Percentiles rank a stretch among this genome's conserved stretches.
Conservation (phyloP, 2,113 vertebrate genomes). For the Pomatorhinus ruficollis region DNA sequence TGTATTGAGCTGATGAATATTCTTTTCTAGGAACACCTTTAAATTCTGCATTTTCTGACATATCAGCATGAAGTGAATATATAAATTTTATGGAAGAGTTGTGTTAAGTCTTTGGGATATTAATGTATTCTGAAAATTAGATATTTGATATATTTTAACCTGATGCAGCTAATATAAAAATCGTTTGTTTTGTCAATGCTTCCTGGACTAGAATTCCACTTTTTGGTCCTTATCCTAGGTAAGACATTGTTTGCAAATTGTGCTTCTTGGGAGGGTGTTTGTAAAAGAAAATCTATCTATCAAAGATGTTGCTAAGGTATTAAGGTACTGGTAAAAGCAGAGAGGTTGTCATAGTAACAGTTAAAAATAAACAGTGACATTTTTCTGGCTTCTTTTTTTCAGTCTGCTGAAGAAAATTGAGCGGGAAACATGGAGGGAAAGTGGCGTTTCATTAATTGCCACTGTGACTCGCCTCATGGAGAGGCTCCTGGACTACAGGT, state of each 20-base stretch:
- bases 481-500: slow-evolving; percentile 97
- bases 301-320: slow-evolving; percentile 73
- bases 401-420: slow-evolving; percentile 99
- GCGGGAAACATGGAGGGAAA: slow-evolving; percentile 98
- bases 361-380: slow-evolving; percentile 78
- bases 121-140: slow-evolving; percentile 56
- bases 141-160: slow-evolving; percentile 64
- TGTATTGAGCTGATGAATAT: slow-evolving; percentile 15
- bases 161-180: slow-evolving; percentile 89
- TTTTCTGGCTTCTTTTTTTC: slow-evolving; percentile 72
- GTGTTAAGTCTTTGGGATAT: slow-evolving; percentile 40
- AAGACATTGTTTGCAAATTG: slow-evolving; percentile 84
- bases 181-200: slow-evolving; percentile 98
- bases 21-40: not conserved
- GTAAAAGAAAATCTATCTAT: slow-evolving; percentile 39
- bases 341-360: slow-evolving; percentile 78
- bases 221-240: slow-evolving; percentile 99
- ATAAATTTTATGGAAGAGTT: not conserved
- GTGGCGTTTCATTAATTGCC: slow-evolving; percentile 94
- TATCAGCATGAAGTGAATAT: not conserved
- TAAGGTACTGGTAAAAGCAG: slow-evolving; percentile 72
- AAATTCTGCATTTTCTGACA: not conserved
- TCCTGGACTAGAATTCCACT: slow-evolving; percentile 99
- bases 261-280: slow-evolving; percentile 69
- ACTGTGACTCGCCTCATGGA: slow-evolving; percentile 98